phyloP scores from a whole-genome alignment of 2,113 vertebrate species.

The Chloropsis hardwickii region DNA sequence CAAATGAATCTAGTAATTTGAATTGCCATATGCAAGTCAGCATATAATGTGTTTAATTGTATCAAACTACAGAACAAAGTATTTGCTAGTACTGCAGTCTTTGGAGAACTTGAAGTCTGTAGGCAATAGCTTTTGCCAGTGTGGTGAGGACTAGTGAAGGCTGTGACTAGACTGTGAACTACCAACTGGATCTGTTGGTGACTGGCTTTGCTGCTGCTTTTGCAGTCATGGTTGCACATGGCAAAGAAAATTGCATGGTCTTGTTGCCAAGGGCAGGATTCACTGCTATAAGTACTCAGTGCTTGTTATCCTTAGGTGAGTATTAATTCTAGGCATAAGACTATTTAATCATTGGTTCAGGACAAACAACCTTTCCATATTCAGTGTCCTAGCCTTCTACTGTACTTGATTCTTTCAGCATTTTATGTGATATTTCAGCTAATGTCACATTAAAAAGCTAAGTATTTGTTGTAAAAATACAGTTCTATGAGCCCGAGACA shows the following conservation, averaged over 20 bases:
- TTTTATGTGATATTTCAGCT: not conserved
- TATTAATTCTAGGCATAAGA: not conserved
- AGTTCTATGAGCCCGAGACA: not conserved
- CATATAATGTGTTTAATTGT: not conserved
- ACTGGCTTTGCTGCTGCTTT: not conserved
- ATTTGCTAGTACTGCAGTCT: not conserved
- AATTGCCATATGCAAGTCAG: not conserved
- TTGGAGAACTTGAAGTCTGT: not conserved
- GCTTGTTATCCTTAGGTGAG: not conserved
- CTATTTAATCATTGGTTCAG: not conserved
- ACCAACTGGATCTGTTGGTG: not conserved
- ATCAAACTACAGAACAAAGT: not conserved
- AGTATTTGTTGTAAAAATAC: not conserved
- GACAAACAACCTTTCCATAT: not conserved
- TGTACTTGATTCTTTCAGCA: not conserved
- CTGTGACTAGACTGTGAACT: not conserved
- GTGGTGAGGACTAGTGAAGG: not conserved
- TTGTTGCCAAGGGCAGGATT: not conserved
- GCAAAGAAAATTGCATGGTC: not conserved
- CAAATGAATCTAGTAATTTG: not conserved
- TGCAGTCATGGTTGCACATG: not conserved
- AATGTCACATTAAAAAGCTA: not conserved
- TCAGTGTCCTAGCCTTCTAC: not conserved
- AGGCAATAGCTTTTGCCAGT: not conserved
- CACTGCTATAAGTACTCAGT: fast-evolving